Base-by-base conservation (phyloP, 2,797 vertebrate species). In the Arnoldichthys spilopterus region DNA sequence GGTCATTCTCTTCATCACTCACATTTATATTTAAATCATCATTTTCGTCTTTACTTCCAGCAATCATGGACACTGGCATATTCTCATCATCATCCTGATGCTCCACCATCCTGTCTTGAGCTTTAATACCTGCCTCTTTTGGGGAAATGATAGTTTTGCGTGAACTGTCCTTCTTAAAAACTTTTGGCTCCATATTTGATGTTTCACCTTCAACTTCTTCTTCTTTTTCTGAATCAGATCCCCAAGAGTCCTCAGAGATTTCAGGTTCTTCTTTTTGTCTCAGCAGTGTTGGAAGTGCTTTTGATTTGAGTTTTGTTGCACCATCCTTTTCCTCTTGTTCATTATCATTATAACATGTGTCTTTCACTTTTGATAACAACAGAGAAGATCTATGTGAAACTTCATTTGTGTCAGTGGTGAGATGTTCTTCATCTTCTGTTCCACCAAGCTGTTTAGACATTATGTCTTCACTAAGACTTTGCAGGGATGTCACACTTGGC, bases 21-120 rank as follows among this genome's bases (percentile, higher is more conserved):
- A 79, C 70, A 37, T 63, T 37, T 62, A 1, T 22, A 22, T 82
- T 75, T 34, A 56, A 61, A 45, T 84, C 83, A 56, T 79, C 3
- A 0, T 73, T 28, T 1, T 22, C 45, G 68, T 68, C 28, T 66
- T 90, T 86, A 66, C 75, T 83, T 13, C 76, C 90, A 86, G 67
- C 79, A 78, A 87, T 89, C 82, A 91, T 18, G 43, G 89, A 93
- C 8, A 91, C 81, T n/a, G 88, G 87, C 82, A 81, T 63, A 78
- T 81, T 67, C 74, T 81, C 81, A 40, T 82, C 43, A 34, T 88
- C 77, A 1, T 82, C 68, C 32, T 82, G 80, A 78, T 83, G 66
- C 49, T 83, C 67, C 18, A 28, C 54, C 59, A 18, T 79, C 24
- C 22, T 40, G 40, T 72, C 32, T 37, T 76, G 43, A 45, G 18